Evolutionary conservation across 1,140 invertebrate genomes (phyloP), one percentile per base, ranked within the genome.

Genomic region (Drosophila funebris): DNA sequence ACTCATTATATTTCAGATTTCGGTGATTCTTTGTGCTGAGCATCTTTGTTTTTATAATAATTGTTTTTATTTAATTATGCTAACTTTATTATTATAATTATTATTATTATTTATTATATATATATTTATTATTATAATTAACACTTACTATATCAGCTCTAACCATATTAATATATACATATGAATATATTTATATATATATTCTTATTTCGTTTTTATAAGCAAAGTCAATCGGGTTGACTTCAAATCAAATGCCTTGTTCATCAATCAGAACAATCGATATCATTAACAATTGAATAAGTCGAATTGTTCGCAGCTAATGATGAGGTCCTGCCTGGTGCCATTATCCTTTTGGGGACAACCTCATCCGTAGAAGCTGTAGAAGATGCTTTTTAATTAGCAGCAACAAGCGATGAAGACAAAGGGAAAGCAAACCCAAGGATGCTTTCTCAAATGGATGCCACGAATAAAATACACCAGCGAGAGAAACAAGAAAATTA

Each of bases 321-420:
- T 66, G 60, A 48, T 29, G 3, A 8, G 16, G 14, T 27, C 9
- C 41, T 48, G 63, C 4, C 43, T 46, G 50, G 14, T 14, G 18
- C 31, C 41, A 56, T 66, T 64, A 64, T 54, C 18, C 18, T 18
- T 1, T 1, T 2, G n/a, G 22, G 4, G 27, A 46, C 27, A 56
- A 29, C 31, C 54, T 57, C 43, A 31, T 11, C 52, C 44, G 4
- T 48, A 31, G 20, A 56, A 53, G 27, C 29, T 52, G 44, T 41
- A 76, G 43, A 82, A 81, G 78, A 78, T 69, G 78, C 56, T 70
- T 78, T 83, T 81, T 81, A 81, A 81, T 81, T 81, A 81, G 78
- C 79, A 75, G 64, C 77, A 75, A 75, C 71, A 64, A 79, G 76
- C 71, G 66, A 13, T 33, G 31, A 39, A 50, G 71, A 79, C 76